Base-by-base conservation (phyloP, 2,113 vertebrate genomes). In the Polypterus senegalus region DNA sequence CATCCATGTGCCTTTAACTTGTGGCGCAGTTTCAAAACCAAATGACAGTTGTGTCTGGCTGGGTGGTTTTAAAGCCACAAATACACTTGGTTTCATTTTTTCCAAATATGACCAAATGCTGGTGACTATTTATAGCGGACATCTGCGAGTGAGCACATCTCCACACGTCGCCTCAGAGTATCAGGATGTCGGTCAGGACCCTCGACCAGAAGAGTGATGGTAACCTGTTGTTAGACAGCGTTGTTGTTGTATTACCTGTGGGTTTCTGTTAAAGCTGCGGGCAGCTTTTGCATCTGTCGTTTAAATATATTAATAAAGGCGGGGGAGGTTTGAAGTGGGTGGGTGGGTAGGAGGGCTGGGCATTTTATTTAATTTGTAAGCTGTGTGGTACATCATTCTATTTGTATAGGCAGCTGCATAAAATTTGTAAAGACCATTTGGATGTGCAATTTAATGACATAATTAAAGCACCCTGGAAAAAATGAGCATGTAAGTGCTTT, bases 401-500 rank as follows among this genome's bases (percentile, higher is more conserved):
- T 78, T 64, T 81, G 74, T 81, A 76, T 81, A 79, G 73, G 76
- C 71, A 63, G 69, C 83, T 84, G 84, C 84, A 88, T 83, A 85
- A 83, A 84, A 73, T 81, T 78, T 78, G 75, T 80, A 83, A 72
- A 81, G 82, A 78, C 81, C 81, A 86, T 77, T 77, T 81, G 73
- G 74, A 84, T 75, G 84, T 87, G 84, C 84, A 87, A 88, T 27
- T 27, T 86, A 86, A 82, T 62, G 78, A 74, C 84, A 80, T 83
- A 83, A 79, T 78, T 76, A 73, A 83, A 67, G 63, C 71, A 77
- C 75, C 68, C 72, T 78, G 82, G 77, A 74, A 82, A 68, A 66
- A 73, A 60, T 52, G 47, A 27, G 27, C 27, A 27, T 27, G 27
- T 27, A 27, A 27, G 27, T 27, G 27, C 27, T 27, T 27, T 27